These are phyloP conservation scores for Megamerina dolium DNA, from an alignment of 2,888 invertebrate genomes.

Conservation along the genomic window DNA sequence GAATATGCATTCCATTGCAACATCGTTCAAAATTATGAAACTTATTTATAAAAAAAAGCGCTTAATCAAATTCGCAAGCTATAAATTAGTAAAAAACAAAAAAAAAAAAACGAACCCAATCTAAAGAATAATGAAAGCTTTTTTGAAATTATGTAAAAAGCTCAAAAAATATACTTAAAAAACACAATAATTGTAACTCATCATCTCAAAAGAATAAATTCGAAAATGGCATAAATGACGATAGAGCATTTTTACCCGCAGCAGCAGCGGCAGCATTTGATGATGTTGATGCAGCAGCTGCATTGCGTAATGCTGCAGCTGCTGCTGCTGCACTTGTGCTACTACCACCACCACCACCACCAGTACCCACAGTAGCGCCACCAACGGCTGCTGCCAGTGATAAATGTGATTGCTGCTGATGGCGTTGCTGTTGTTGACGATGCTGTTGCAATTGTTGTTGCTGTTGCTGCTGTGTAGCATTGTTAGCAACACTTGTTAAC, in stretches of 20 bases:
- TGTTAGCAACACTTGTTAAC: slow-evolving; percentile 35
- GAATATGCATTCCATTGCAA: too few species aligned
- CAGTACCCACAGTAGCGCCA: slow-evolving; percentile 7
- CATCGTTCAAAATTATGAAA: too few species aligned
- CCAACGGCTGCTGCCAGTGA: slow-evolving; percentile 7
- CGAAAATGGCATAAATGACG: slow-evolving; percentile 25
- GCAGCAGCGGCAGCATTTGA: slow-evolving; percentile 19
- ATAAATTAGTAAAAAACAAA: background rate
- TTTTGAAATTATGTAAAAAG: background rate
- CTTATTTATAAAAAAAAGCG: too few species aligned
- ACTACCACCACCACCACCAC: slow-evolving; percentile 17
- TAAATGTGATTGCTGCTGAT: slow-evolving; percentile 1
- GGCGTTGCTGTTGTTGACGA: slow-evolving; percentile 5
- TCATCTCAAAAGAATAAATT: slow-evolving; percentile 26
- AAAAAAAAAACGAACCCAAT: background rate
- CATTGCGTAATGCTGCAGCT: slow-evolving; percentile 10
- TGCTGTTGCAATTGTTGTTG: slow-evolving; percentile 17
- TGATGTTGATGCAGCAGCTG: slow-evolving; percentile 14
- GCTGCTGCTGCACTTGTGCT: slow-evolving; percentile 18
- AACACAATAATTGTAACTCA: background rate
- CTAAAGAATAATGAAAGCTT: background rate
- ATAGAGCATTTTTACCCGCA: slow-evolving; percentile 17
- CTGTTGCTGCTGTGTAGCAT: slow-evolving; percentile 16
- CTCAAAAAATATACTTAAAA: slow-evolving; percentile 4
- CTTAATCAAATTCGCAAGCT: too few species aligned